Evolutionary conservation across 1,140 invertebrate genomes (phyloP), one percentile per base, ranked within the genome.

Genomic region (Penaeus chinensis): DNA sequence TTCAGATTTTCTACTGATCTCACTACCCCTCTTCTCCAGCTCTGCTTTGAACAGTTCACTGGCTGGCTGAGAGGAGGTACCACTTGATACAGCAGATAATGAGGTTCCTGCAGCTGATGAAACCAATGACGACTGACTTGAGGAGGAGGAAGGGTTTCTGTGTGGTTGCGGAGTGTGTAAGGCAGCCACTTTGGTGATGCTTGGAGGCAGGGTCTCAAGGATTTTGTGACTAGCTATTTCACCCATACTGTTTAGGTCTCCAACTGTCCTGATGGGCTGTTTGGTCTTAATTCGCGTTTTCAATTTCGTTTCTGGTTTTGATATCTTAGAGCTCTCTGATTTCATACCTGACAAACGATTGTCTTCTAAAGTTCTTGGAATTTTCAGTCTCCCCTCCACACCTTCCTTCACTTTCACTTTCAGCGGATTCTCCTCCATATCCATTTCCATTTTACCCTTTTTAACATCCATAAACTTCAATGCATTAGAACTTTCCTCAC

Each of bases 191-290:
- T 89, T 89, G 66, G 90, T 89, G 42, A 90, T 90, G 78, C 90
- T 90, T 61, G 90, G 90, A 22, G 90, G 90, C 27, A 90, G 85
- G 20, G 90, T 90, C 42, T 90, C 88, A 69, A 90, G 74, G 62
- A 90, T 90, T 90, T 89, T 90, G 90, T 90, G 90, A 89, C 90
- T 90, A 90, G 90, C 86, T 71, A 90, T 89, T 65, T 90, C 90
- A 77, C 90, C 90, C 42, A 89, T 84, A 90, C 88, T 90, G 81
- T 90, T 90, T 42, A 90, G 78, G 78, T 89, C 90, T 11, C 90
- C 90, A 54, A 90, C 85, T 84, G 89, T 90, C 47, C 90, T 78
- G 77, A 89, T 85, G 47, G 87, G 77, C 42, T 82, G 69, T 74
- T 90, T 90, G 71, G 84, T 76, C 81, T 90, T 90, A 69, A 81